These are phyloP conservation scores for Myxocyprinus asiaticus DNA, from an alignment of 2,113 vertebrate genomes.

Conservation along the genomic window DNA sequence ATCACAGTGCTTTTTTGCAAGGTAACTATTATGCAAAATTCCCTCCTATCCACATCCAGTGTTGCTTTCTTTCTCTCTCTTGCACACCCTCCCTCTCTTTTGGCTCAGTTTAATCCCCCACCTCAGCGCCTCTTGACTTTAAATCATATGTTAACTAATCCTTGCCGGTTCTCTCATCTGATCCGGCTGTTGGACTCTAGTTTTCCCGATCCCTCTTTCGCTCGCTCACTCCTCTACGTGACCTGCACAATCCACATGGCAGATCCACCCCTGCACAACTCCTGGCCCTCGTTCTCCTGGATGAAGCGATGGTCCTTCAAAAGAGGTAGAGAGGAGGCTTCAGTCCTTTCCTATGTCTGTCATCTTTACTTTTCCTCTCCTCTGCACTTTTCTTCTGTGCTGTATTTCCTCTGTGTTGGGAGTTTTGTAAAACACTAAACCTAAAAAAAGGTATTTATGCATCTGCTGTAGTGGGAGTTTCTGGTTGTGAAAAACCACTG, in stretches of 20 bases:
- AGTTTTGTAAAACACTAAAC: no score
- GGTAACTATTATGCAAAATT: background rate
- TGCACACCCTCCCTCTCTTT: constrained; percentile 43
- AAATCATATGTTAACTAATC: constrained; percentile 49
- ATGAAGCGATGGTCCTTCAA: constrained; percentile 95
- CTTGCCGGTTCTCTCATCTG: background rate
- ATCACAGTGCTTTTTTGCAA: background rate
- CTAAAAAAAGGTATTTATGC: no score
- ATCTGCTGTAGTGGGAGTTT: no score
- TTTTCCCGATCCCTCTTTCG: constrained; percentile 44
- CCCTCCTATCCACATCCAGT: background rate
- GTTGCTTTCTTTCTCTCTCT: constrained; percentile 38
- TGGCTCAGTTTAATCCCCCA: constrained; percentile 49
- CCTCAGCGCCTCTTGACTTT: constrained; percentile 45
- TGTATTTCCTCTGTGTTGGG: no score
- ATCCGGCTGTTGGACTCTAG: constrained; percentile 38
- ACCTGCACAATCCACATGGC: constrained; percentile 75
- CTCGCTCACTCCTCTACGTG: background rate
- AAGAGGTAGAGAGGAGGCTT: constrained; percentile 78
- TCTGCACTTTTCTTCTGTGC: no score
- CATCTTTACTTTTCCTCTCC: no score
- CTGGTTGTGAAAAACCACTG: no score
- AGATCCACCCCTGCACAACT: constrained; percentile 89
- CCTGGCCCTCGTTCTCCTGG: constrained; percentile 96
- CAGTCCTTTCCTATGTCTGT: no score